Evolutionary conservation across 2,113 vertebrate genomes (phyloP), one percentile per base, ranked within the genome.

Genomic region (Pterocles orientalis): DNA sequence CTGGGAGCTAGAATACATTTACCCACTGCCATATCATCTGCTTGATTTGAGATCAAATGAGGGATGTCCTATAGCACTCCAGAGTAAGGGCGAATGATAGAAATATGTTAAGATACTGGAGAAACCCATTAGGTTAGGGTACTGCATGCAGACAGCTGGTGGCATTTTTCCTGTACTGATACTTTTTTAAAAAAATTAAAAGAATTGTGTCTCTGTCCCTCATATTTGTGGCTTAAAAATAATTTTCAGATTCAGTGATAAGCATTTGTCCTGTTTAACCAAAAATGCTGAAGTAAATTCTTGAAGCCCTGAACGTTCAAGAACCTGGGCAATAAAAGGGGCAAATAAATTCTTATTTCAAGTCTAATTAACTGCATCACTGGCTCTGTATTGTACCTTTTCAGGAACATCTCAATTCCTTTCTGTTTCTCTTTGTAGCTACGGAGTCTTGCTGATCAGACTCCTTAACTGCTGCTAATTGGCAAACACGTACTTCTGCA

Each of bases 41-140:
- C 90, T 97, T 97, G 97, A 97, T 97, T 96, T 96, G 92, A 97
- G 93, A 95, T 83, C 90, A 95, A 97, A 95, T 97, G 94, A 97
- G 91, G 95, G 93, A 92, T 96, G 89, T 96, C 95, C 95, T 94
- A 96, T 95, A 70, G 96, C 86, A 96, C 94, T 94, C 96, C 81
- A 92, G 92, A 95, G 94, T 92, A 56, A 96, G 80, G 72, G 71
- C 1, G 34, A 91, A 84, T 66, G 96, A 92, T 72, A 91, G 95
- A 96, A 97, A 97, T 92, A 92, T 95, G 91, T 94, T 94, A 95
- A 95, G 90, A 97, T 95, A 51, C 89, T 91, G 75, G 77, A 94
- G 88, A 93, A 97, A 87, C 77, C 68, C 66, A 93, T 97, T 95
- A 95, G 88, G 43, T 90, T 64, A 71, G 60, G 56, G 29, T 69